Conservation (phyloP, 2,797 vertebrate genomes). For the Poecile montanus region DNA sequence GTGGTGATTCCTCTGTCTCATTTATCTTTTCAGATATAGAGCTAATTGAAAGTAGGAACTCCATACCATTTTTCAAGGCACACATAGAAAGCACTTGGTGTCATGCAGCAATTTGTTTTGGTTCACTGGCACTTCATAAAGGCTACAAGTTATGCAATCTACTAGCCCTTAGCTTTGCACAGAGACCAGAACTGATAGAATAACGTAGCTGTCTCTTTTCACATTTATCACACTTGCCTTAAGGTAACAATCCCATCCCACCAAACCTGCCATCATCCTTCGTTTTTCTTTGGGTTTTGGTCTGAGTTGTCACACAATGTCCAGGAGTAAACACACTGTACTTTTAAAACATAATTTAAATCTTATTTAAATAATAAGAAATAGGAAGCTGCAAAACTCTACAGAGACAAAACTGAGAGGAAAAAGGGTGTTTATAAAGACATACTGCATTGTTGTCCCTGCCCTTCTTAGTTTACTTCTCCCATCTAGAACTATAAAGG, state of each 20-base stretch:
- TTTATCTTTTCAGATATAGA: neutral
- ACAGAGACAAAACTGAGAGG: neutral
- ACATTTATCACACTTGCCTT: neutral
- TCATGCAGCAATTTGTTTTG: neutral
- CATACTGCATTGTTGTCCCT: neutral
- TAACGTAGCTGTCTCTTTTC: neutral
- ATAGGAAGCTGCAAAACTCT: neutral
- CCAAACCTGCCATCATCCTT: neutral
- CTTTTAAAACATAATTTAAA: neutral
- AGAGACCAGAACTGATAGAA: neutral
- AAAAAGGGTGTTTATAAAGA: neutral
- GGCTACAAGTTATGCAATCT: neutral
- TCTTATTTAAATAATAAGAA: neutral
- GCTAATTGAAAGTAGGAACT: neutral
- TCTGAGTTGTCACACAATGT: neutral
- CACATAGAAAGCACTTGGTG: neutral
- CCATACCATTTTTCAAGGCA: slow-evolving; percentile 8
- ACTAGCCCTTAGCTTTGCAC: neutral
- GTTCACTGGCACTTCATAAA: slow-evolving; percentile 19
- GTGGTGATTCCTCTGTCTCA: neutral
- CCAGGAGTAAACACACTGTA: neutral
- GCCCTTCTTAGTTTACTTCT: neutral
- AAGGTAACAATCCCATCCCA: neutral
- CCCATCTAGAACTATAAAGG: neutral
- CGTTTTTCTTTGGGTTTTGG: neutral